Evolutionary conservation across 2,113 vertebrate genomes (phyloP).

Genomic region (Bungarus multicinctus): DNA sequence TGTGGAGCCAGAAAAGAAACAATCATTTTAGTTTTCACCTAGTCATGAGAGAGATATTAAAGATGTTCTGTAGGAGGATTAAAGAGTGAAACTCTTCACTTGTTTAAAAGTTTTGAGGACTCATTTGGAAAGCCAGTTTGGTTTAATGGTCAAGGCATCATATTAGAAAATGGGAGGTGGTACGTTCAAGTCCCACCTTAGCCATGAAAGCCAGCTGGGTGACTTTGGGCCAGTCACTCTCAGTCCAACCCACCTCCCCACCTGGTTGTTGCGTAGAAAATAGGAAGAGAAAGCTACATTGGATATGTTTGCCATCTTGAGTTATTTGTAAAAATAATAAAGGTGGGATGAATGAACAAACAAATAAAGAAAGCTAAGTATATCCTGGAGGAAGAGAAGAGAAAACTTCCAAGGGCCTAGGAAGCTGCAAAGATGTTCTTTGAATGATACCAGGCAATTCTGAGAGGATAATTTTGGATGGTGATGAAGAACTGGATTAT

Average conservation of each 20-base stretch:
- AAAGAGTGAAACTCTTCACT: neutral
- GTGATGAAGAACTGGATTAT: neutral
- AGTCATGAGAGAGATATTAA: slow-evolving; percentile 5
- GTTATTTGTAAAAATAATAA: neutral
- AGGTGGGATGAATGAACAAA: neutral
- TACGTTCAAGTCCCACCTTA: neutral
- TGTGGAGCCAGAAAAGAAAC: slow-evolving; percentile 10
- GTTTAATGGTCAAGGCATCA: neutral
- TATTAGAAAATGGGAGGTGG: neutral
- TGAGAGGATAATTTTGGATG: neutral
- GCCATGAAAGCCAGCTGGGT: neutral
- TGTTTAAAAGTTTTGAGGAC: slow-evolving; percentile 15
- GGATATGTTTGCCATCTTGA: neutral
- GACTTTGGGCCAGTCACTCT: neutral
- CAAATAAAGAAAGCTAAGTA: neutral
- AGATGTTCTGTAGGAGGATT: neutral
- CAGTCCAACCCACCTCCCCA: neutral
- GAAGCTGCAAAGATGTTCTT: neutral
- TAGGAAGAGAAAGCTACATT: neutral
- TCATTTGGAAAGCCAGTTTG: neutral
- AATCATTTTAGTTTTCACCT: slow-evolving; percentile 21
- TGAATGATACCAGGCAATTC: neutral
- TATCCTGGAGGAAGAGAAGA: neutral
- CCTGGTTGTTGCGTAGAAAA: neutral
- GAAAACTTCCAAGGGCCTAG: neutral